These are phyloP conservation scores for Nomada lathburiana DNA, from an alignment of 2,888 invertebrate species.

Conservation along the genomic window DNA sequence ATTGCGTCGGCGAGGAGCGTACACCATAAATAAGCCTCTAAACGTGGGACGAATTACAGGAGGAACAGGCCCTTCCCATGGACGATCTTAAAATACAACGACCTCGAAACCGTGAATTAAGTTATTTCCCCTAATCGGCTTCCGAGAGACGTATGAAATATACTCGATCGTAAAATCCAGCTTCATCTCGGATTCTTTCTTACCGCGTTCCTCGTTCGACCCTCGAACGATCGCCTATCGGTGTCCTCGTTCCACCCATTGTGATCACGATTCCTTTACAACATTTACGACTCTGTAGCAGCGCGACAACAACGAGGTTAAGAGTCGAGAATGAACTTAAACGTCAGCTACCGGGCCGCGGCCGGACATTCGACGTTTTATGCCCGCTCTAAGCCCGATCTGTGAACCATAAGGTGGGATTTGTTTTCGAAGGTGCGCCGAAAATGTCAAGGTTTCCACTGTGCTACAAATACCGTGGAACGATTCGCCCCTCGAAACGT, in stretches of 20 bases:
- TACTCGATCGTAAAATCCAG: conserved; percentile 68
- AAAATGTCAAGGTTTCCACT: conserved; percentile 50
- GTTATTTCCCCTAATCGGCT: conserved; percentile 73
- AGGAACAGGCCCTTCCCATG: conserved; percentile 37
- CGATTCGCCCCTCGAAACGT: neutral
- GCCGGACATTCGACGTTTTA: conserved; percentile 47
- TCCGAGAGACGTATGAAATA: conserved; percentile 67
- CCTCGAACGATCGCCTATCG: neutral
- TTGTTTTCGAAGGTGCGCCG: conserved; percentile 54
- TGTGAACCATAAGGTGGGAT: conserved; percentile 65
- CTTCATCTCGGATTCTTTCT: conserved; percentile 63
- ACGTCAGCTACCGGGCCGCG: conserved; percentile 45
- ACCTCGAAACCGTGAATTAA: conserved; percentile 68
- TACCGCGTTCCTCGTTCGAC: conserved; percentile 20
- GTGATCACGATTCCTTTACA: conserved; percentile 18
- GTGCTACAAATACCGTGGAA: neutral
- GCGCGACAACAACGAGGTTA: conserved; percentile 68
- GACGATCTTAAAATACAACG: conserved; percentile 45
- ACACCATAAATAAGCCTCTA: conserved; percentile 64
- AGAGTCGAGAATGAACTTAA: conserved; percentile 66
- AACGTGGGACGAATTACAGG: conserved; percentile 58
- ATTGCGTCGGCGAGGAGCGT: conserved; percentile 33
- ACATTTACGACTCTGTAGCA: conserved; percentile 63
- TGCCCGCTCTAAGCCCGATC: conserved; percentile 56
- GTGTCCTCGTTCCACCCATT: conserved; percentile 5